phyloP scores from a whole-genome alignment of 2,888 invertebrate species.

The Melikaiella ostensackeni region DNA sequence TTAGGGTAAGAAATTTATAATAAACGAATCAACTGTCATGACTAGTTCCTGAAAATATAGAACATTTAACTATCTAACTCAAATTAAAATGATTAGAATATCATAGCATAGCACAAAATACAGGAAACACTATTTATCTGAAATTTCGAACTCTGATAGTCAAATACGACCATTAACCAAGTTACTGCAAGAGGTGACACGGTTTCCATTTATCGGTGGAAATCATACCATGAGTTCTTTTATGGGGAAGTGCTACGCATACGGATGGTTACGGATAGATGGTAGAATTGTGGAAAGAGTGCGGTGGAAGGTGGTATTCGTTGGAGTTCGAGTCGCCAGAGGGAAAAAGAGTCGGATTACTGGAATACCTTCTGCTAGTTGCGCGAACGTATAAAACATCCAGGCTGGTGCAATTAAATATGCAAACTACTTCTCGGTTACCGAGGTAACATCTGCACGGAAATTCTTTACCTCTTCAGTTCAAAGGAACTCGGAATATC shows the following conservation, averaged over 20 bases:
- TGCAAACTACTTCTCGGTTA: slow-evolving; percentile 64
- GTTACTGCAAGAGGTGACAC: slow-evolving; percentile 1
- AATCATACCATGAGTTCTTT: slow-evolving; percentile 7
- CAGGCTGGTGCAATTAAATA: slow-evolving; percentile 63
- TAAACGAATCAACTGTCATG: background rate
- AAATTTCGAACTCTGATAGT: background rate
- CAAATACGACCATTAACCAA: background rate
- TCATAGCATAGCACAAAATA: background rate
- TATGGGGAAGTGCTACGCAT: background rate
- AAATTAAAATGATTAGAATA: background rate
- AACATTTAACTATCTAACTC: background rate
- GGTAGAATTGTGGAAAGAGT: slow-evolving; percentile 1
- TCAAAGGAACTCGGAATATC: slow-evolving; percentile 42
- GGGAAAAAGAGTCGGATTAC: slow-evolving; percentile 26
- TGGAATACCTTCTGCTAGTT: background rate
- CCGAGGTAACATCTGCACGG: slow-evolving; percentile 63
- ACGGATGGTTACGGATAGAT: background rate
- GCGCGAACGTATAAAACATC: slow-evolving; percentile 16
- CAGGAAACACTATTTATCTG: background rate
- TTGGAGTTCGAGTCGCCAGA: slow-evolving; percentile 15
- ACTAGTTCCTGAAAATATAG: background rate
- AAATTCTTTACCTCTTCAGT: slow-evolving; percentile 56
- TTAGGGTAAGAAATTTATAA: background rate
- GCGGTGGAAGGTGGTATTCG: background rate
- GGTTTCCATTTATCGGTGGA: slow-evolving; percentile 2